A percentile compares a stretch with the other conserved stretches of the same genome.
Conservation (phyloP, 2,888 invertebrate genomes). For the Polymixis flavicincta region DNA sequence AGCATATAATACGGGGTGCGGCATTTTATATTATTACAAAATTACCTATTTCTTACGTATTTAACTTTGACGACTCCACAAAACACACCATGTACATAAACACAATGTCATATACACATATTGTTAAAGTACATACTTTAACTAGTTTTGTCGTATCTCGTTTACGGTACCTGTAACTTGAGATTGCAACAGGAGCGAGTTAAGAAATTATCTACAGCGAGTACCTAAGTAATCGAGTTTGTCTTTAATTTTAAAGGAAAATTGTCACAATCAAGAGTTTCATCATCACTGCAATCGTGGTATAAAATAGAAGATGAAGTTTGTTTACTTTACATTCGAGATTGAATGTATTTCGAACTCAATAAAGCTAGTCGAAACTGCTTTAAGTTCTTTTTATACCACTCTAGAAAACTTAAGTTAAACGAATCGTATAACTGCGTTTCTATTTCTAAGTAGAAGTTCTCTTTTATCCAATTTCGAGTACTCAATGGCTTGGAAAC, state of each 20-base stretch:
- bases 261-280: slow-evolving; percentile 42
- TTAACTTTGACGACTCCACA: background rate
- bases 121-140: background rate
- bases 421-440: slow-evolving; percentile 13
- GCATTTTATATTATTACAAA: no score
- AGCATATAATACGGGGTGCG: no score
- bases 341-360: slow-evolving; percentile 7
- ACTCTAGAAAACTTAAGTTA: slow-evolving; percentile 3
- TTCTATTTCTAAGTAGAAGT: slow-evolving; percentile 3
- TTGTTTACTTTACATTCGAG: slow-evolving; percentile 12
- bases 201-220: slow-evolving; percentile 29
- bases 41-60: no score
- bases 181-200: slow-evolving; percentile 21
- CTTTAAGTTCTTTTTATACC: slow-evolving; percentile 4
- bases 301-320: slow-evolving; percentile 10
- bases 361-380: background rate
- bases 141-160: background rate
- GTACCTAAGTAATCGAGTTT: slow-evolving; percentile 41
- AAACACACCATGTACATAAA: no score
- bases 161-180: background rate
- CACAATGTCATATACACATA: background rate
- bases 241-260: slow-evolving; percentile 49
- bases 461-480: background rate
- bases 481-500: slow-evolving; percentile 10
- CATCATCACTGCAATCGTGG: slow-evolving; percentile 27